Evolutionary conservation across 2,113 vertebrate genomes (phyloP).

Genomic region (Acanthochromis polyacanthus): DNA sequence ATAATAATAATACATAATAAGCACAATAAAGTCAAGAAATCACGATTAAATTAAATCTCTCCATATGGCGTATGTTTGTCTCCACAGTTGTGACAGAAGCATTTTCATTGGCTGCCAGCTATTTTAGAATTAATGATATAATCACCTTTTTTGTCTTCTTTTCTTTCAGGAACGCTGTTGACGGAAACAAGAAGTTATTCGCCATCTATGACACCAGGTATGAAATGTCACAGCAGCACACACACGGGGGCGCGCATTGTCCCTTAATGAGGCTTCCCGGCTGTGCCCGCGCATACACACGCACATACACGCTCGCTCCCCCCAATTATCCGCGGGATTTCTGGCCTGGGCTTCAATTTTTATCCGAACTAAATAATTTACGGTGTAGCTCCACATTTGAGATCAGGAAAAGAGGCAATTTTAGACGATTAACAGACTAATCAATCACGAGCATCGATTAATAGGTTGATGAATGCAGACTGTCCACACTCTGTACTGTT

Average conservation of each 20-base stretch:
- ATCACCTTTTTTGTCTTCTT: slow-evolving; percentile 52
- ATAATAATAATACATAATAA: no score
- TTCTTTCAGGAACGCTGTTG: slow-evolving; percentile 92
- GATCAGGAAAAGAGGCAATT: slow-evolving; percentile 1
- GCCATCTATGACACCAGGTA: slow-evolving; percentile 96
- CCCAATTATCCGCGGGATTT: slow-evolving; percentile 2
- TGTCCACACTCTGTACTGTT: slow-evolving; percentile 39
- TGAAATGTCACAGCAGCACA: slow-evolving; percentile 53
- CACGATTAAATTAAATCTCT: not conserved
- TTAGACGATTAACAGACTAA: slow-evolving; percentile 15
- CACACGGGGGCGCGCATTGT: not conserved
- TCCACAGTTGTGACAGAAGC: no score
- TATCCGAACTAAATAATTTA: slow-evolving; percentile 22
- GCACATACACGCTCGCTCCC: not conserved
- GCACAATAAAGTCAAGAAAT: not conserved
- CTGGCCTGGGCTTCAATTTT: not conserved
- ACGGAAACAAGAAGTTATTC: slow-evolving; percentile 94
- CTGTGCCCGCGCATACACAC: not conserved
- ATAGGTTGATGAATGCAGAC: slow-evolving; percentile 45
- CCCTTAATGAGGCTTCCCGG: not conserved
- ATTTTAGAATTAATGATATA: slow-evolving; percentile 33
- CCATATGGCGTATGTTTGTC: no score
- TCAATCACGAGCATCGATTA: slow-evolving; percentile 52
- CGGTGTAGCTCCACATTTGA: not conserved
- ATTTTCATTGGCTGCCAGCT: slow-evolving; percentile 27